A percentile compares a stretch with the other conserved stretches of the same genome.
Evolutionary conservation across 1,140 invertebrate genomes (phyloP).

Genomic region (Halictus rubicundus): DNA sequence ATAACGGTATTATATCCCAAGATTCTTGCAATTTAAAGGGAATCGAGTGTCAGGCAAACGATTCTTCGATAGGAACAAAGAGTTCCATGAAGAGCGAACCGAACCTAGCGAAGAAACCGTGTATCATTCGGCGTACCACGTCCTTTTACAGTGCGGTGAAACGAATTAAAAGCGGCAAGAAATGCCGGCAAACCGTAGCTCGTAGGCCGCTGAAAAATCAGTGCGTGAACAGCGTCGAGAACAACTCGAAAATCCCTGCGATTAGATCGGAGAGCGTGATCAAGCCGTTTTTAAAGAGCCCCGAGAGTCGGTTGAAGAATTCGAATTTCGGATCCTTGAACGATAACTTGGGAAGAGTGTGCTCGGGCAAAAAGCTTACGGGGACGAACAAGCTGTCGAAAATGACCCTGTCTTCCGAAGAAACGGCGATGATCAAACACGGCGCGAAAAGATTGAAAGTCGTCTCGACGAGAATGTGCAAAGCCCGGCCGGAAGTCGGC

Average conservation of each 20-base stretch:
- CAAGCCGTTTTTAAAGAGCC: constrained; percentile 40
- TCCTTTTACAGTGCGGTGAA: constrained; percentile 66
- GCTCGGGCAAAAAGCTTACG: constrained; percentile 24
- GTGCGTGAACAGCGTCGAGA: constrained; percentile 57
- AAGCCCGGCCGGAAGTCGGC: constrained; percentile 57
- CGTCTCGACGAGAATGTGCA: constrained; percentile 51
- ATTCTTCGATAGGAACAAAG: constrained; percentile 44
- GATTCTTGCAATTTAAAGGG: constrained; percentile 54
- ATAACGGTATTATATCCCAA: constrained; percentile 42
- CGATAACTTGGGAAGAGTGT: constrained; percentile 9
- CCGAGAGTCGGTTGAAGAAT: constrained; percentile 21
- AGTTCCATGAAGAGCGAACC: constrained; percentile 58
- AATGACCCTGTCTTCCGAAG: constrained; percentile 53
- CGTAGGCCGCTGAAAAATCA: constrained; percentile 68
- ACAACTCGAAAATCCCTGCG: constrained; percentile 51
- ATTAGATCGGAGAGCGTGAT: constrained; percentile 48
- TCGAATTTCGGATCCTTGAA: constrained; percentile 1
- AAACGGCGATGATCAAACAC: constrained; percentile 69
- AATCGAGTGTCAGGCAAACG: constrained; percentile 54
- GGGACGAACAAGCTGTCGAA: constrained; percentile 17
- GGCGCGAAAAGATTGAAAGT: constrained; percentile 73
- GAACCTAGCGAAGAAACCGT: constrained; percentile 58
- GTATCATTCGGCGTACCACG: constrained; percentile 60
- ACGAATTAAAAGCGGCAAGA: constrained; percentile 66
- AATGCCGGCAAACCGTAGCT: constrained; percentile 59